Conservation (phyloP, 2,888 invertebrate species). For the Germaria angustata region DNA sequence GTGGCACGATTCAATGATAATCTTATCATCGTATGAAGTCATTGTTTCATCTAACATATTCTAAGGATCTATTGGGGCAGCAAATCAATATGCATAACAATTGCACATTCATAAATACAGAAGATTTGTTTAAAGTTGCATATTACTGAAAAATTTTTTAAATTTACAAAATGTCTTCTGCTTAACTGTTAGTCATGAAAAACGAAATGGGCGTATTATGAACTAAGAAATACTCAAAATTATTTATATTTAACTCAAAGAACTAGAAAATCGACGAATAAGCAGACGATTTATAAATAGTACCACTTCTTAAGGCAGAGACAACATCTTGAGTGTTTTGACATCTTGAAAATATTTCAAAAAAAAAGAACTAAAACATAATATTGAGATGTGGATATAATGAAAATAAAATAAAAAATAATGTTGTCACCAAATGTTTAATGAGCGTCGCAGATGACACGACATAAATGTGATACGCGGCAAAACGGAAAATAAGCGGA, state of each 20-base stretch:
- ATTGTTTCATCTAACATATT: no score
- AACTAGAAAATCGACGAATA: constrained; percentile 64
- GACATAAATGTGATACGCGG: constrained; percentile 56
- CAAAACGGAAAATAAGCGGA: constrained; percentile 38
- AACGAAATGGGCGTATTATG: constrained; percentile 52
- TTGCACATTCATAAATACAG: no score
- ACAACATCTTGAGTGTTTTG: constrained; percentile 65
- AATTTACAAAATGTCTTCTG: constrained; percentile 57
- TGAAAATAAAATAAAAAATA: constrained; percentile 66
- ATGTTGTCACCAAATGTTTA: constrained; percentile 76
- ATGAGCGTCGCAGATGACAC: constrained; percentile 73
- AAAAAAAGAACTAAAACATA: constrained; percentile 68
- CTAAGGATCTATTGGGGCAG: no score
- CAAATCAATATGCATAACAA: no score
- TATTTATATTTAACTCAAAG: constrained; percentile 38
- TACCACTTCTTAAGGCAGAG: constrained; percentile 70
- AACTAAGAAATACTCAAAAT: constrained; percentile 27
- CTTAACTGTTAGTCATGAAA: constrained; percentile 9
- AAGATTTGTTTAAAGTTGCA: no score
- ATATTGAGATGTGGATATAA: constrained; percentile 65
- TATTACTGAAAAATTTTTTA: no score
- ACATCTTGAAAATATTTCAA: constrained; percentile 70
- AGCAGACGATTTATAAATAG: constrained; percentile 75
- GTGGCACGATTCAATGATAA: no score
- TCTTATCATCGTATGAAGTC: no score